These are phyloP conservation scores for Agriopis leucophaearia DNA, from an alignment of 2,888 invertebrate genomes.

Conservation along the genomic window DNA sequence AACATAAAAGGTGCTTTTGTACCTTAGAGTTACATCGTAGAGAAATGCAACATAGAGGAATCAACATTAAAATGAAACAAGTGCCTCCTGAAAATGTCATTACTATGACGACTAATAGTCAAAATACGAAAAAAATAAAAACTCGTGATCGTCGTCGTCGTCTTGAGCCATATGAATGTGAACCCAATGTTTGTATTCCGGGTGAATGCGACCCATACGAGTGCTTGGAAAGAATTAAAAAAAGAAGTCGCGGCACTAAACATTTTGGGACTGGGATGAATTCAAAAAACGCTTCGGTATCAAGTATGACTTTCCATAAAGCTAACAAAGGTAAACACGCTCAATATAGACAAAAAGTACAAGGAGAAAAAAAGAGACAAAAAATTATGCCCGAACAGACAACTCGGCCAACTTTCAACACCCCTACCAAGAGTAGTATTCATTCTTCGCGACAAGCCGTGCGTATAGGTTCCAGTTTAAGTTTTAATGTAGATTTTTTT, in stretches of 20 bases:
- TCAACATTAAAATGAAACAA: no score
- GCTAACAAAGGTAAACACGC: conserved; percentile 30
- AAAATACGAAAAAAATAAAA: no score
- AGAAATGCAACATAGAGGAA: no score
- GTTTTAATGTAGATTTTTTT: conserved; percentile 53
- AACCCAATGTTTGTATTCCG: conserved; percentile 58
- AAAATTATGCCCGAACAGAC: neutral
- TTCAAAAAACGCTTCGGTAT: neutral
- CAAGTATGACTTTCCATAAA: neutral
- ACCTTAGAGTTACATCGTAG: no score
- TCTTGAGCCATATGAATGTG: conserved; percentile 58
- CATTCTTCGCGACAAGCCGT: conserved; percentile 38
- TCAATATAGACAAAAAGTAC: conserved; percentile 20
- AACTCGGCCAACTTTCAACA: neutral
- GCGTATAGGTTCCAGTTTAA: conserved; percentile 51
- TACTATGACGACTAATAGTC: no score
- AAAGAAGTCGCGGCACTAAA: conserved; percentile 40
- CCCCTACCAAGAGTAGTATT: no score
- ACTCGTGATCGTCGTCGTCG: no score
- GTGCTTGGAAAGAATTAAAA: conserved; percentile 55
- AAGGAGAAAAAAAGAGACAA: neutral
- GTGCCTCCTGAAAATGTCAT: no score
- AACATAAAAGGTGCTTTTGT: no score
- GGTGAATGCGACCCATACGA: conserved; percentile 56
- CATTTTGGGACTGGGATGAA: neutral